Base-by-base conservation (phyloP, 2,113 vertebrate species). In the Stigmatopora nigra region DNA sequence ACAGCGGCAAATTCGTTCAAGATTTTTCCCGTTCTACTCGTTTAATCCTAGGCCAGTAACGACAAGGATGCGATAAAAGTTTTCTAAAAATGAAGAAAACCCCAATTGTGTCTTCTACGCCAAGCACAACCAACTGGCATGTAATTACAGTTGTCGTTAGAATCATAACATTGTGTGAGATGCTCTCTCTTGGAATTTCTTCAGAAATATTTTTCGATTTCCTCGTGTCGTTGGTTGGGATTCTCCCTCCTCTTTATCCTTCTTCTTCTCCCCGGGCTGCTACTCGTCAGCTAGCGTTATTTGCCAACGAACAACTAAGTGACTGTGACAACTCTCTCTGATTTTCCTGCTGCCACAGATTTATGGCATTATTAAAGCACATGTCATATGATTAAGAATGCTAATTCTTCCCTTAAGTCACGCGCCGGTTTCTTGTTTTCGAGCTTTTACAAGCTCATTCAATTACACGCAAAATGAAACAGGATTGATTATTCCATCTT, bases 311-410 rank as follows among this genome's bases (percentile, higher is more conserved):
- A 83, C 79, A 86, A 79, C 81, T 85, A 86, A 86, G 73, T 74
- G 83, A 72, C 80, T 82, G 76, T 84, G 83, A 84, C 84, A 86
- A 86, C 80, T 81, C 82, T 83, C 75, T 78, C 84, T 70, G 83
- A 77, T 73, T 78, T 78, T 81, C 81, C 87, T 88, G 86, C 88
- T 89, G 86, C 81, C 82, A 73, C 78, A 82, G 78, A 87, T 86
- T 89, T 88, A 86, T 84, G 79, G 80, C 87, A 86, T 89, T 88
- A 91, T 90, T 89, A 87, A 86, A 88, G 82, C 86, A 86, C 53
- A 88, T 88, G 86, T 87, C 85, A 82, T 82, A 85, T 87, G 85
- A 91, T 91, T 92, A 91, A 91, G 88, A 89, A 87, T 88, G 86
- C 85, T 80, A 89, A 90, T 90, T 89, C 84, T 31, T 59, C 73